These are phyloP conservation scores for Bombus superbus DNA, from an alignment of 1,140 invertebrate species.

Conservation along the genomic window DNA sequence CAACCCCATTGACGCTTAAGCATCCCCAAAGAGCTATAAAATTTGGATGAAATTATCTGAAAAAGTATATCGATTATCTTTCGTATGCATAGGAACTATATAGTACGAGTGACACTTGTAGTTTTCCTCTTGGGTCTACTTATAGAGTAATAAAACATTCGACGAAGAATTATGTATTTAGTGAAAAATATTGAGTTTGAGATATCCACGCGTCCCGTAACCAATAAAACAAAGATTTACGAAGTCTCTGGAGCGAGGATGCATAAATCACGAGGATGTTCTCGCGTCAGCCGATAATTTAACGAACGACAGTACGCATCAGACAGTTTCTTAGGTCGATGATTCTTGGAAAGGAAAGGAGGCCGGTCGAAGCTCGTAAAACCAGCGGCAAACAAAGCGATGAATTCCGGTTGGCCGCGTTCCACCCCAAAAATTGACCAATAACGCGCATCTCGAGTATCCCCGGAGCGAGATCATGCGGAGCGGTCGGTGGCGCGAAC, in stretches of 20 bases:
- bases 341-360: constrained; percentile 65
- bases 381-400: constrained; percentile 78
- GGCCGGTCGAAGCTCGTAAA: constrained; percentile 55
- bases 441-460: constrained; percentile 64
- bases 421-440: constrained; percentile 74
- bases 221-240: neutral
- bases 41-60: neutral
- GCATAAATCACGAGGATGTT: neutral
- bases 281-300: constrained; percentile 20
- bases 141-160: neutral
- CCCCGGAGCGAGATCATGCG: neutral
- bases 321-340: constrained; percentile 48
- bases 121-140: neutral
- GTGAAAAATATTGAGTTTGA: neutral
- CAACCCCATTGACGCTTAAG: constrained; percentile 49
- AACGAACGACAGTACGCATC: neutral
- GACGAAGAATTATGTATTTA: neutral
- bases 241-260: too few relatives aligned
- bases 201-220: neutral
- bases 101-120: neutral
- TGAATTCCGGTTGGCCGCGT: constrained; percentile 76
- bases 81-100: neutral
- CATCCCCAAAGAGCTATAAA: constrained; percentile 42
- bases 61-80: neutral
- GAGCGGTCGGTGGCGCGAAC: constrained; percentile 34